Evolutionary conservation across 30 jellyfish, hydroid and myxozoan species (phyloP).

Genomic region (Calvadosia cruxmelitensis): DNA sequence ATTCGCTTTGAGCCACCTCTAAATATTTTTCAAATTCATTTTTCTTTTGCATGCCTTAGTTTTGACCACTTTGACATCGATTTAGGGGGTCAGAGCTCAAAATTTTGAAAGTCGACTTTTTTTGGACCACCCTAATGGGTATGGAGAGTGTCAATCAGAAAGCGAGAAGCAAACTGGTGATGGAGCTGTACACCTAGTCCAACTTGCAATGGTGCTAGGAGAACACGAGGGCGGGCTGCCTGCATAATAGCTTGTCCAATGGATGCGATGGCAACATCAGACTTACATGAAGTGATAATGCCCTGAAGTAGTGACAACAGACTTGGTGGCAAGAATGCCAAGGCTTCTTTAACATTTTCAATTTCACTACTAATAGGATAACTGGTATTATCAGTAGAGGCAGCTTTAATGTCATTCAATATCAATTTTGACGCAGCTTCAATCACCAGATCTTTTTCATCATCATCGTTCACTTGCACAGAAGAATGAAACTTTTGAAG

Average conservation of each 20-base stretch:
- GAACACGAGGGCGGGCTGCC: slow-evolving; percentile 14
- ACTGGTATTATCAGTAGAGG: background rate
- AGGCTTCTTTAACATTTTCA: background rate
- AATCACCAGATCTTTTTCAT: slow-evolving; percentile 4
- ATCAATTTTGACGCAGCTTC: slow-evolving; percentile 8
- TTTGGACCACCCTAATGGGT: no score
- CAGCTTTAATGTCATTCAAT: slow-evolving; percentile 1
- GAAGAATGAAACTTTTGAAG: slow-evolving; percentile 7
- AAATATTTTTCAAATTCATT: no score
- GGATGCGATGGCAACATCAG: slow-evolving; percentile 2
- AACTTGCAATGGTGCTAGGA: slow-evolving; percentile 22
- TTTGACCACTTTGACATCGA: no score
- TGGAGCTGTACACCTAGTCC: no score
- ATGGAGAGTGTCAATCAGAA: slow-evolving; percentile 16
- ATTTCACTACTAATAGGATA: slow-evolving; percentile 9
- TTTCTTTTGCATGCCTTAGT: no score
- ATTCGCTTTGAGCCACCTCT: no score
- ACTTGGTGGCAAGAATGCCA: slow-evolving; percentile 3
- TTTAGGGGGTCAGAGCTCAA: no score
- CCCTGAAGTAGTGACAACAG: background rate
- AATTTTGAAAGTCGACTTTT: no score
- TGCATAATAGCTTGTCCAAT: no score
- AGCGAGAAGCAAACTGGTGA: slow-evolving; percentile 16
- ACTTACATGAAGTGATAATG: slow-evolving; percentile 4
- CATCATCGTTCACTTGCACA: background rate